phyloP scores from a whole-genome alignment of 2,888 invertebrate genomes.

The Diplazon laetatorius region DNA sequence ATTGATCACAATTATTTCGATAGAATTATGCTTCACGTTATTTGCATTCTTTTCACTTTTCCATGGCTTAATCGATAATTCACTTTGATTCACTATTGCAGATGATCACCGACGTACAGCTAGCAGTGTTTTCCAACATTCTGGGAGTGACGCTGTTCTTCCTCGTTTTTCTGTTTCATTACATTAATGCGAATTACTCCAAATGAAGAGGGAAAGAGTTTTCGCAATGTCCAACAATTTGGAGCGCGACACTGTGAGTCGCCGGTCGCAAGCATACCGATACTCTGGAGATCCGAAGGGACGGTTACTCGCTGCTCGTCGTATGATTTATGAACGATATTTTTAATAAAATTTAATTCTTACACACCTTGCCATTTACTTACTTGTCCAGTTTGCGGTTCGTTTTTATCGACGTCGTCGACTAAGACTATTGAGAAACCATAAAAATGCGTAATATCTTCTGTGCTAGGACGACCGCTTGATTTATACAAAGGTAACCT shows the following conservation, averaged over 20 bases:
- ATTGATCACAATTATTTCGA: neutral
- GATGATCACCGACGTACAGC: slow-evolving; percentile 98
- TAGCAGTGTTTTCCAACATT: slow-evolving; percentile 97
- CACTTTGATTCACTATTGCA: slow-evolving; percentile 53
- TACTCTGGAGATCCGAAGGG: neutral
- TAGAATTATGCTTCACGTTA: neutral
- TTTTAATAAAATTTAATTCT: slow-evolving; percentile 24
- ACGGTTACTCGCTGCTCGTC: neutral
- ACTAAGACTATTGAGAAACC: no score
- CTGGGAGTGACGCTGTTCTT: slow-evolving; percentile 96
- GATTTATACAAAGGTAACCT: no score
- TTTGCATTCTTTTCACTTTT: neutral
- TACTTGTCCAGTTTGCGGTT: no score
- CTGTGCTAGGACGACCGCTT: no score
- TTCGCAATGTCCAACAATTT: neutral
- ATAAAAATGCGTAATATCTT: no score
- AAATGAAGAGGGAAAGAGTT: slow-evolving; percentile 81
- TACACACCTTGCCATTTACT: neutral
- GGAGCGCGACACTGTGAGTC: neutral
- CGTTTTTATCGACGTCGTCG: no score
- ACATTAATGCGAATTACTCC: slow-evolving; percentile 93
- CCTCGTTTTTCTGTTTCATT: slow-evolving; percentile 97
- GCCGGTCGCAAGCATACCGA: neutral
- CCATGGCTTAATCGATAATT: neutral
- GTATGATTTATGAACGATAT: neutral